Evolutionary conservation across 2,797 vertebrate genomes (phyloP), one percentile per base, ranked within the genome.

Genomic region (Chromobotia macracanthus): DNA sequence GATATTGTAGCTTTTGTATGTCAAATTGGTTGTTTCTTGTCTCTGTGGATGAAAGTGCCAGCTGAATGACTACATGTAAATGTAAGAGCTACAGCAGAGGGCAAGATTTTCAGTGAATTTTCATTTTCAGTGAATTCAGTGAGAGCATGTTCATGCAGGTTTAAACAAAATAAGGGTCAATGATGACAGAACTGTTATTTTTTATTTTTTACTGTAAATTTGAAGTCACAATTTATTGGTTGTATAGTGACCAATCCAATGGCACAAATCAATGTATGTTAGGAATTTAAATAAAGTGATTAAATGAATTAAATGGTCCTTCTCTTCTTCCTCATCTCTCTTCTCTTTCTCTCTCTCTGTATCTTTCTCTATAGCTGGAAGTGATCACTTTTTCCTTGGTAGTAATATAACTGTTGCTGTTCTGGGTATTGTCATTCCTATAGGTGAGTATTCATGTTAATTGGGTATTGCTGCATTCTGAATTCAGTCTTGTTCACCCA

Each of bases 351-450:
- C 38, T 72, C 2, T 82, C 69, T 51, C 18, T 31, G 5, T 31
- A 3, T 31, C 31, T 31, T 5, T 28, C 55, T 51, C 21, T 77
- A 16, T 92, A 98, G 96, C 96, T 87, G 95, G 93, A 16, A 95
- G 94, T 76, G 93, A 95, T 84, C 95, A 92, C 60, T 92, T 93
- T 90, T 93, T 95, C 84, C 94, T 98, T 70, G 95, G 94, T 84
- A 97, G 96, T 84, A 96, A 97, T 61, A 95, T 97, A 87, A 97
- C 97, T 21, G 95, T 97, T 65, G 97, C 97, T 23, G 93, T 97
- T 81, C 91, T 99, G 89, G 97, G 97, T 65, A 95, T 98, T 80
- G 92, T 97, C 73, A 96, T 97, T 84, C 97, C 97, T 87, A 94
- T 98, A 15, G 97, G 97, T 99, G 92, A 96, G 97, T 93, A 87